Conservation (phyloP, 2,888 invertebrate genomes). For the Yponomeuta malinellus region DNA sequence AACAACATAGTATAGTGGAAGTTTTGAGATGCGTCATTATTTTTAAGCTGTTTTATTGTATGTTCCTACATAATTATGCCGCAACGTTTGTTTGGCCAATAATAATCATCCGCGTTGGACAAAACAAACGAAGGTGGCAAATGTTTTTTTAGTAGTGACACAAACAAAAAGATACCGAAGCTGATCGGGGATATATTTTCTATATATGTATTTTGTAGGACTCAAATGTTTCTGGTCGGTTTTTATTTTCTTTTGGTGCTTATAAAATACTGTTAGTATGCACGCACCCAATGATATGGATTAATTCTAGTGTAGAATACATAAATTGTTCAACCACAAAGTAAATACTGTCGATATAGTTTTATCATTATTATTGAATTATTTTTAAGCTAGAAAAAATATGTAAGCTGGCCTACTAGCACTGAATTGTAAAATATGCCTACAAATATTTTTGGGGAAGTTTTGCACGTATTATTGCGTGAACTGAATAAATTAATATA, state of each 20-base stretch:
- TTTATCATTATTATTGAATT: too few relatives aligned
- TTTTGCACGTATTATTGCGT: too few relatives aligned
- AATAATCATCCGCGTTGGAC: not conserved
- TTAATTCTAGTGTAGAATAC: not conserved
- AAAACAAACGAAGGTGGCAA: slow-evolving; percentile 3
- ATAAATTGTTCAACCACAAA: too few relatives aligned
- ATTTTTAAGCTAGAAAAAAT: too few relatives aligned
- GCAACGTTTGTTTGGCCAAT: not conserved
- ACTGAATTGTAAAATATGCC: too few relatives aligned
- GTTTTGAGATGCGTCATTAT: not conserved
- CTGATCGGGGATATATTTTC: not conserved
- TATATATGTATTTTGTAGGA: not conserved
- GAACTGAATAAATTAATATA: too few relatives aligned
- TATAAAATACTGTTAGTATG: not conserved
- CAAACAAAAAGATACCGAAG: not conserved
- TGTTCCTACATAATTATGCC: not conserved
- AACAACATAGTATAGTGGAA: not conserved
- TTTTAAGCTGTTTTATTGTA: not conserved
- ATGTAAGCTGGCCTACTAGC: too few relatives aligned
- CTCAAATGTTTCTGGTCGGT: not conserved
- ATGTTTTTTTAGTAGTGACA: not conserved
- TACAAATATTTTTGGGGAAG: too few relatives aligned
- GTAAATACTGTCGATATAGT: too few relatives aligned
- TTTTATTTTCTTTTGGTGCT: not conserved
- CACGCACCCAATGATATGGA: too few relatives aligned